phyloP scores from a whole-genome alignment of 1,140 invertebrate genomes.

The Thaumatotibia leucotreta region DNA sequence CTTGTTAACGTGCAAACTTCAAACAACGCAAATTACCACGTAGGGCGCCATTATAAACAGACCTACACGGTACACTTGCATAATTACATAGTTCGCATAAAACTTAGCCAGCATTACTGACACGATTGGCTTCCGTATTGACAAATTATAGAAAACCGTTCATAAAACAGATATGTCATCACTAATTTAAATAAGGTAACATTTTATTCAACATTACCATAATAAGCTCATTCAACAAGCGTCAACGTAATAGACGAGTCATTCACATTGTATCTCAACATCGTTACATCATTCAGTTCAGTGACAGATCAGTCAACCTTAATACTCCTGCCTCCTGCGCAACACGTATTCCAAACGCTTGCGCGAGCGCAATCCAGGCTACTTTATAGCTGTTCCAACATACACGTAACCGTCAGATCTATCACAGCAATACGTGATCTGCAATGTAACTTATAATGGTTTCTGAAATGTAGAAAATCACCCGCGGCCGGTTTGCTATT shows the following conservation, averaged over 20 bases:
- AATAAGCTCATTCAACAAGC: slow-evolving; percentile 15
- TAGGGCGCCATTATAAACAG: neutral
- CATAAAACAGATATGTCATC: neutral
- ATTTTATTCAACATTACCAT: slow-evolving; percentile 4
- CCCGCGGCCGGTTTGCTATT: neutral
- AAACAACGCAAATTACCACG: neutral
- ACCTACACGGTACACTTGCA: neutral
- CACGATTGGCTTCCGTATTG: too few relatives aligned
- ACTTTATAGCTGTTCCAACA: neutral
- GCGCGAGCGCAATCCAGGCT: slow-evolving; percentile 14
- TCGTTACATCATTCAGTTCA: slow-evolving; percentile 66
- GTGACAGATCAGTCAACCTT: slow-evolving; percentile 50
- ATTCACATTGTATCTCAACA: slow-evolving; percentile 24
- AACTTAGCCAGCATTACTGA: too few relatives aligned
- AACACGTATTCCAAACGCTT: slow-evolving; percentile 15
- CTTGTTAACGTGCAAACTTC: slow-evolving; percentile 10
- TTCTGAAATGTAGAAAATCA: neutral
- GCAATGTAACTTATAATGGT: neutral
- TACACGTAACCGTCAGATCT: neutral
- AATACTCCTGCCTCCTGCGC: slow-evolving; percentile 30
- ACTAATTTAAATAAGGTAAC: slow-evolving; percentile 1
- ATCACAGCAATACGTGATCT: neutral
- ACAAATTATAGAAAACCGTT: neutral
- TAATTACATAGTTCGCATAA: too few relatives aligned
- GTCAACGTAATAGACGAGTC: slow-evolving; percentile 24